These are phyloP conservation scores for Oophaga pumilio DNA, from an alignment of 2,113 vertebrate species.

Conservation along the genomic window DNA sequence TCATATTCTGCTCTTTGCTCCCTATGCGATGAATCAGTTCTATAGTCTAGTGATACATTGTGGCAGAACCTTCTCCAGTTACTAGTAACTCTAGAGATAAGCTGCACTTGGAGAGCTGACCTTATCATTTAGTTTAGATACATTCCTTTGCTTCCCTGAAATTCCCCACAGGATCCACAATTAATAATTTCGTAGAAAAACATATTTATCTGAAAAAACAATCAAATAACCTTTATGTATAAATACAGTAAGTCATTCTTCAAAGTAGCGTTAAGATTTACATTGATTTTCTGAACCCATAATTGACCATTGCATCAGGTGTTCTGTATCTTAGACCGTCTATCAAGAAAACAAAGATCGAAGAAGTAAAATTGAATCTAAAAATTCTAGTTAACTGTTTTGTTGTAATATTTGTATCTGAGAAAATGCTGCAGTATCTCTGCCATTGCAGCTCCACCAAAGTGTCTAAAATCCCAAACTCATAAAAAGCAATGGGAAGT, in stretches of 20 bases:
- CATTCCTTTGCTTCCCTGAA: background rate
- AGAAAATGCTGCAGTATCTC: background rate
- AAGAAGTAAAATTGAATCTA: background rate
- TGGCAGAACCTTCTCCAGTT: background rate
- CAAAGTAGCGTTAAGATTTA: background rate
- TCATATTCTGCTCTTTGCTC: background rate
- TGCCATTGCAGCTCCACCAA: background rate
- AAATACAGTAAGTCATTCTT: background rate
- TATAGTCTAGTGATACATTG: background rate
- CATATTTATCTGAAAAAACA: background rate
- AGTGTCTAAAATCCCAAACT: background rate
- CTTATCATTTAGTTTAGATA: background rate
- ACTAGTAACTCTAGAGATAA: background rate
- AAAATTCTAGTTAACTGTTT: background rate
- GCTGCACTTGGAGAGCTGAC: background rate
- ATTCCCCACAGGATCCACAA: background rate
- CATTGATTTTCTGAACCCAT: background rate
- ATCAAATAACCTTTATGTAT: background rate
- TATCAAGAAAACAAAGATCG: background rate
- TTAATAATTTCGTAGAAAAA: background rate
- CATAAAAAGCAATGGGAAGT: background rate
- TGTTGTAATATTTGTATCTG: background rate
- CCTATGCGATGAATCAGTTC: background rate
- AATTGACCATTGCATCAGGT: background rate
- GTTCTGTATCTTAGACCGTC: background rate